phyloP scores from a whole-genome alignment of 2,888 invertebrate species.

The Agonopterix heracliana region DNA sequence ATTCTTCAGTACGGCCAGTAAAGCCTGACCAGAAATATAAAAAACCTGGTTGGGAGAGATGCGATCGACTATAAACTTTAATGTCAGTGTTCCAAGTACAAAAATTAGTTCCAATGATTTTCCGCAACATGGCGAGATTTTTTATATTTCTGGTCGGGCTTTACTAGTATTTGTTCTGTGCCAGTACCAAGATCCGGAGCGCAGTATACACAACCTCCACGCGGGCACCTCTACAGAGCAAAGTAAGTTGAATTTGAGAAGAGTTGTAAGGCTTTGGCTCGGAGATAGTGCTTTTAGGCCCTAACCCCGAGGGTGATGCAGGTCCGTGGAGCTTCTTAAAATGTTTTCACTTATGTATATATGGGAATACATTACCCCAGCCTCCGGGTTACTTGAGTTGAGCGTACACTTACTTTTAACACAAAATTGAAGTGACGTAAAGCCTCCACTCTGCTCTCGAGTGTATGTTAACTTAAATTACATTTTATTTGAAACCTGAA shows the following conservation, averaged over 20 bases:
- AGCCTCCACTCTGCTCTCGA: slow-evolving; percentile 65
- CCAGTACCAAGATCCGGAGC: too few species aligned
- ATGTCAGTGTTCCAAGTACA: too few species aligned
- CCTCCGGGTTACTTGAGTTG: slow-evolving; percentile 67
- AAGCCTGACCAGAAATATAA: too few species aligned
- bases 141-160: too few species aligned
- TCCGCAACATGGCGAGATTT: too few species aligned
- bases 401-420: slow-evolving; percentile 71
- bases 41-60: too few species aligned
- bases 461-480: slow-evolving; percentile 69
- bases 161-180: too few species aligned
- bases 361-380: slow-evolving; percentile 74
- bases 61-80: too few species aligned
- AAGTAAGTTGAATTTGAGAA: slow-evolving; percentile 76
- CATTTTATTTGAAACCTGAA: slow-evolving; percentile 62
- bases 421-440: slow-evolving; percentile 74
- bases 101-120: too few species aligned
- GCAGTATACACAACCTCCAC: slow-evolving; percentile 28
- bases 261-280: slow-evolving; percentile 76
- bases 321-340: slow-evolving; percentile 75
- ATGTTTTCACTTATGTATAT: slow-evolving; percentile 76
- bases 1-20: too few species aligned
- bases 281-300: slow-evolving; percentile 77
- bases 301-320: slow-evolving; percentile 75
- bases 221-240: slow-evolving; percentile 64